phyloP scores from a whole-genome alignment of 2,888 invertebrate species.

The Eupithecia centaureata region DNA sequence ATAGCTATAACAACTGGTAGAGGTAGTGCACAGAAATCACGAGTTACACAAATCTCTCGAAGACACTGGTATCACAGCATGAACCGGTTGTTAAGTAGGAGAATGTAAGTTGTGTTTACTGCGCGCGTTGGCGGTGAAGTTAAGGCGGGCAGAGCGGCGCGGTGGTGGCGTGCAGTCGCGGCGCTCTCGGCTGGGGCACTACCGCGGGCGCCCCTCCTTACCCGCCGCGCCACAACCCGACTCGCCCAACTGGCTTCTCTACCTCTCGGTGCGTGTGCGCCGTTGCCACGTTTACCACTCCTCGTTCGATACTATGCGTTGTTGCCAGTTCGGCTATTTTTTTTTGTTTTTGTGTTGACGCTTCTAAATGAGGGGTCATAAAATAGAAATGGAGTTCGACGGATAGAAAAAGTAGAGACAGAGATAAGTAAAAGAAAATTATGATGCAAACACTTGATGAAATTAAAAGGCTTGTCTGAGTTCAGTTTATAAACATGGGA shows the following conservation, averaged over 20 bases:
- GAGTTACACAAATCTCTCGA: constrained; percentile 63
- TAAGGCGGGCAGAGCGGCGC: constrained; percentile 46
- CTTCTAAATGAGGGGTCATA: constrained; percentile 77
- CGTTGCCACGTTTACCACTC: constrained; percentile 69
- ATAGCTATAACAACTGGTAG: constrained; percentile 49
- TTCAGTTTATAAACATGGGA: background rate
- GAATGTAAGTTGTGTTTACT: constrained; percentile 64
- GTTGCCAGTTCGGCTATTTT: constrained; percentile 72
- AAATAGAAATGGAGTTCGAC: constrained; percentile 70
- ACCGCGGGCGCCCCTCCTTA: constrained; percentile 62
- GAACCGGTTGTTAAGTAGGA: constrained; percentile 74
- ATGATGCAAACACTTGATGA: constrained; percentile 2
- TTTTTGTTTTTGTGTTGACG: constrained; percentile 76
- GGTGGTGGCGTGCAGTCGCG: constrained; percentile 59
- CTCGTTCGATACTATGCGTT: constrained; percentile 62
- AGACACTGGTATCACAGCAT: constrained; percentile 43
- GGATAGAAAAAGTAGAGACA: constrained; percentile 55
- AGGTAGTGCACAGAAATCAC: constrained; percentile 62
- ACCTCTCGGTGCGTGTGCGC: constrained; percentile 71
- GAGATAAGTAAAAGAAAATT: constrained; percentile 17
- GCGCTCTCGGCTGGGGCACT: constrained; percentile 72
- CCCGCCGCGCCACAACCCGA: constrained; percentile 57
- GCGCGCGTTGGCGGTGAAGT: constrained; percentile 51
- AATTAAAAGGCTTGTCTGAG: background rate
- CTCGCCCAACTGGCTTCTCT: constrained; percentile 73